A percentile compares a stretch with the other conserved stretches of the same genome.
Evolutionary conservation across 1,140 invertebrate genomes (phyloP).

Genomic region (Orchesella cincta): DNA sequence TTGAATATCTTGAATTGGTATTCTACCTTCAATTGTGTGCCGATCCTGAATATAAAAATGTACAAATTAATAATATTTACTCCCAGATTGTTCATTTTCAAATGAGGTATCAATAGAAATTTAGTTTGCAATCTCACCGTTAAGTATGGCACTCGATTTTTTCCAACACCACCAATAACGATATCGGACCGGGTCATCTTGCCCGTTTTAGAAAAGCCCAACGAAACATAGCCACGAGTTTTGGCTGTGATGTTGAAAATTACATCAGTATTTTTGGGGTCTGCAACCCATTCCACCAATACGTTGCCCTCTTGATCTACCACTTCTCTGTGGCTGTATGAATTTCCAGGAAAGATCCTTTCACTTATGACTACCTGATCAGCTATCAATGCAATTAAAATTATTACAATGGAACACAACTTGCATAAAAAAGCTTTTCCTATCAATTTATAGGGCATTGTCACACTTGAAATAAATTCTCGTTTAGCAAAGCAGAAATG

Average conservation of each 20-base stretch:
- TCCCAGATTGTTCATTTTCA: no score
- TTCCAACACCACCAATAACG: slow-evolving; percentile 3
- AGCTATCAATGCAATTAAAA: background rate
- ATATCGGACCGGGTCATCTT: background rate
- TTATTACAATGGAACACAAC: background rate
- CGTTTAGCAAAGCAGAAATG: no score
- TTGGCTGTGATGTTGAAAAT: background rate
- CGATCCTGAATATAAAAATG: background rate
- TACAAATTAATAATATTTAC: no score
- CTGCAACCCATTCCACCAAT: background rate
- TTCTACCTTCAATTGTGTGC: background rate
- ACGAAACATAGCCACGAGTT: background rate
- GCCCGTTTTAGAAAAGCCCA: background rate
- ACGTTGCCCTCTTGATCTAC: background rate
- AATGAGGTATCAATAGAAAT: no score
- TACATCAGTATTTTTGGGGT: background rate
- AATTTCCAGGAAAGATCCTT: background rate
- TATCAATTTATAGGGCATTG: no score
- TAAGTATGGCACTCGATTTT: slow-evolving; percentile 8
- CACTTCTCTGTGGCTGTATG: background rate
- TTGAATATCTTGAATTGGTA: background rate
- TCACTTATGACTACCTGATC: background rate
- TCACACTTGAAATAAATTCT: no score
- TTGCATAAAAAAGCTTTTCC: no score
- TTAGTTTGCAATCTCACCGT: no score